A percentile compares a stretch with the other conserved stretches of the same genome.
These are phyloP conservation scores for Anolis apletophallus DNA, from an alignment of 2,797 vertebrate species.

Conservation along the genomic window DNA sequence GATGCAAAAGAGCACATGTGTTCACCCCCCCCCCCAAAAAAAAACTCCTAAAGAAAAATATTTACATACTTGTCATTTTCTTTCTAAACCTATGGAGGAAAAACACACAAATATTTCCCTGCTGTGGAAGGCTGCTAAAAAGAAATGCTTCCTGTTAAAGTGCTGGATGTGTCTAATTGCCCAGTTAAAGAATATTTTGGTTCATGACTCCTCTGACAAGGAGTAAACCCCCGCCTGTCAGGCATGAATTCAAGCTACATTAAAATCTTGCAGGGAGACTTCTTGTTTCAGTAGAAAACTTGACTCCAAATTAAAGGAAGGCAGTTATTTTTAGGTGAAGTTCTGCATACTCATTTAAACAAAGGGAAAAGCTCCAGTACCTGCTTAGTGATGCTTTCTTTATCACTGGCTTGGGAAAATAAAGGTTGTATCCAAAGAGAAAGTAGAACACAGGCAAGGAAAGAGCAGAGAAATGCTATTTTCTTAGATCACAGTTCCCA, in stretches of 20 bases:
- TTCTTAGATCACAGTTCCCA: too few species aligned
- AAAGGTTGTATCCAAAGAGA: conserved; percentile 1
- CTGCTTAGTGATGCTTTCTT: neutral
- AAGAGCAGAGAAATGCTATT: too few species aligned
- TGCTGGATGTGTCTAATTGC: conserved; percentile 21
- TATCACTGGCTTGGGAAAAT: neutral
- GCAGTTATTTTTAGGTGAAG: too few species aligned
- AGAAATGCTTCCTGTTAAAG: neutral
- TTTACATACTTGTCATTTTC: neutral
- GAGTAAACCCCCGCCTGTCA: neutral
- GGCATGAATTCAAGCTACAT: neutral
- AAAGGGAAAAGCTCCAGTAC: neutral
- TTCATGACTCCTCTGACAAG: neutral
- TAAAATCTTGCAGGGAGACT: neutral
- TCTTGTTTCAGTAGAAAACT: neutral
- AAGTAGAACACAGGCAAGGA: neutral
- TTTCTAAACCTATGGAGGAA: conserved; percentile 2
- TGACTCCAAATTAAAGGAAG: neutral
- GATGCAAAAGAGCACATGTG: neutral
- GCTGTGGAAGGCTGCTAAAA: neutral
- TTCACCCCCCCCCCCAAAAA: neutral
- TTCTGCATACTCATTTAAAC: neutral
- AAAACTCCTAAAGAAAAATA: neutral
- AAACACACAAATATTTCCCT: neutral
- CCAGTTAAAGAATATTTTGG: conserved; percentile 13